These are phyloP conservation scores for Cheumatopsyche charites DNA, from an alignment of 1,140 invertebrate species.

Conservation along the genomic window DNA sequence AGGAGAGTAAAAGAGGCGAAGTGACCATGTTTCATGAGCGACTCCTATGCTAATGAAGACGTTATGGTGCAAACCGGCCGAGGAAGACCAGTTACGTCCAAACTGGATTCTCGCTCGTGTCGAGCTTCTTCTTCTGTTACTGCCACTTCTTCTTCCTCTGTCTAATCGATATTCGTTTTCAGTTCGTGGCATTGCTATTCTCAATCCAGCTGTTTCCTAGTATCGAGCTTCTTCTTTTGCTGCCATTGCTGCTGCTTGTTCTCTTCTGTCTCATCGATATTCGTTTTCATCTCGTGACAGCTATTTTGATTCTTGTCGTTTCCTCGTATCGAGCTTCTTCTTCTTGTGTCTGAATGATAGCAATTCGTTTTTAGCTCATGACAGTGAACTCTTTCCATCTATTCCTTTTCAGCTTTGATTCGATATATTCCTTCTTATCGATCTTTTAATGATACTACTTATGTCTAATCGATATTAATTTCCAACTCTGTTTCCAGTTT, in stretches of 20 bases:
- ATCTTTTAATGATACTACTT: too few relatives aligned
- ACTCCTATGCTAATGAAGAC: constrained; percentile 42
- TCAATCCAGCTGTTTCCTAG: neutral
- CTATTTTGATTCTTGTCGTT: neutral
- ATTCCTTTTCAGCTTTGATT: too few relatives aligned
- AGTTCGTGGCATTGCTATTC: neutral
- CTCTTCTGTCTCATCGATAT: neutral
- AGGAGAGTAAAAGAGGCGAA: neutral
- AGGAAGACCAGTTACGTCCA: too few relatives aligned
- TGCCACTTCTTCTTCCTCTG: neutral
- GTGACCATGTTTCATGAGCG: constrained; percentile 16
- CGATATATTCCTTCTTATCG: too few relatives aligned
- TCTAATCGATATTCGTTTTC: neutral
- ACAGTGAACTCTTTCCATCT: too few relatives aligned
- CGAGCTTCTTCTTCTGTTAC: neutral
- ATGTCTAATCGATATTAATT: too few relatives aligned
- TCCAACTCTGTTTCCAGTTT: too few relatives aligned
- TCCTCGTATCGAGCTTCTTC: too few relatives aligned
- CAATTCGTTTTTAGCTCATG: too few relatives aligned
- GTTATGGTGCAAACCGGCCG: neutral
- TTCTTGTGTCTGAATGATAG: too few relatives aligned
- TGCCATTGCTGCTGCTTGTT: neutral
- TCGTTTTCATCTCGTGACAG: neutral
- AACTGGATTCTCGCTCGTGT: too few relatives aligned
- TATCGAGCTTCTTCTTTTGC: too few relatives aligned